Percentiles rank a stretch among this genome's conserved stretches.
These are phyloP conservation scores for Rosalia funebris DNA, from an alignment of 2,888 invertebrate genomes.

Conservation along the genomic window DNA sequence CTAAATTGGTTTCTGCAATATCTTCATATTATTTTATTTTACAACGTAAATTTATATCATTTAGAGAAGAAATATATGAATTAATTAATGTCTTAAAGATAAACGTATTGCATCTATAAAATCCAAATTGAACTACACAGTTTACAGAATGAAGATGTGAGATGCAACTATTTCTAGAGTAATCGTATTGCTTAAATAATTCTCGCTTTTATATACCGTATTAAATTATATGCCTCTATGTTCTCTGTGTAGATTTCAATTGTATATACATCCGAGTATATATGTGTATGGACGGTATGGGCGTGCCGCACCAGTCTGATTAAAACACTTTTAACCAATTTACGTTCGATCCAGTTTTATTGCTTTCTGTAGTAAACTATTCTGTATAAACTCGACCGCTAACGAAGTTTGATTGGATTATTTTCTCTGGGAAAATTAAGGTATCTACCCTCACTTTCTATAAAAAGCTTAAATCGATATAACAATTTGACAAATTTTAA, in stretches of 20 bases:
- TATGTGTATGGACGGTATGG: too few species aligned
- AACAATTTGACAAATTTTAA: slow-evolving; percentile 11
- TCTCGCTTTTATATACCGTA: slow-evolving; percentile 4
- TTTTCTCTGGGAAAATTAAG: slow-evolving; percentile 34
- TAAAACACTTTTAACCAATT: slow-evolving; percentile 52
- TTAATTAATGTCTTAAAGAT: slow-evolving; percentile 10
- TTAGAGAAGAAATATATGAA: too few species aligned
- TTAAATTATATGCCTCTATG: neutral
- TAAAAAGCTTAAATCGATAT: slow-evolving; percentile 29
- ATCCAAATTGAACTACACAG: slow-evolving; percentile 41
- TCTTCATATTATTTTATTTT: too few species aligned
- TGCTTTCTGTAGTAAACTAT: slow-evolving; percentile 40
- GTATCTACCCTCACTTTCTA: slow-evolving; percentile 37
- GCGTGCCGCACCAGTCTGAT: slow-evolving; percentile 41
- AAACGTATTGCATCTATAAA: slow-evolving; percentile 45
- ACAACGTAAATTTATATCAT: too few species aligned
- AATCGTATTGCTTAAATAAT: slow-evolving; percentile 41
- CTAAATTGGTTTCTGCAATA: too few species aligned
- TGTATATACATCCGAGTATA: neutral
- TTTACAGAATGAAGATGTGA: slow-evolving; percentile 36
- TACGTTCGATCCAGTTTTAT: slow-evolving; percentile 47
- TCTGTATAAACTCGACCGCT: too few species aligned
- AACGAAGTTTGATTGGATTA: slow-evolving; percentile 52
- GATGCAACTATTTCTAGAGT: slow-evolving; percentile 35
- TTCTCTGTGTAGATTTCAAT: too few species aligned